Percentiles rank a stretch among this genome's conserved stretches.
These are phyloP conservation scores for Penaeus monodon DNA, from an alignment of 2,888 invertebrate species.

Conservation along the genomic window DNA sequence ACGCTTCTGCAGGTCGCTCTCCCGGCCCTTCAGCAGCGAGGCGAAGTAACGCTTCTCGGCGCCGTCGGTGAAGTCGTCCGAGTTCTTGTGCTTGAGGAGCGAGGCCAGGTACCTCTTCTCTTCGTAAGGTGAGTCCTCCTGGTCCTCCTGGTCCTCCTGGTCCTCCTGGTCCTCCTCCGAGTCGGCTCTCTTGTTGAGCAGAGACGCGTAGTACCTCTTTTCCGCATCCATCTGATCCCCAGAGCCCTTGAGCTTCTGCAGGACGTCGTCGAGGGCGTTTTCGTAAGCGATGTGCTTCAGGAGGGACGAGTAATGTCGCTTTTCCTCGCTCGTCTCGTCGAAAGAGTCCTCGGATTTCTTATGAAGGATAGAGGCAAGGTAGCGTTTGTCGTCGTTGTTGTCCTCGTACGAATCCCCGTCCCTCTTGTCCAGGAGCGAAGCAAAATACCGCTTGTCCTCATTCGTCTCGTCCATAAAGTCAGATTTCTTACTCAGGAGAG, in stretches of 20 bases:
- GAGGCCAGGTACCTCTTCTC: conserved; percentile 28
- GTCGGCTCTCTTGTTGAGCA: conserved; percentile 14
- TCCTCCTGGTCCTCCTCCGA: background rate
- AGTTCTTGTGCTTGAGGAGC: background rate
- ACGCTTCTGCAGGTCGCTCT: conserved; percentile 24
- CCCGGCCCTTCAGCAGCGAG: conserved; percentile 11
- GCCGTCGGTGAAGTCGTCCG: background rate
- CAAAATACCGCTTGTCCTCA: conserved; percentile 19
- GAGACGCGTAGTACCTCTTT: conserved; percentile 20
- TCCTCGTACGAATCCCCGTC: background rate
- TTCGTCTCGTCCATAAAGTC: background rate
- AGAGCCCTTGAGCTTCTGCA: background rate
- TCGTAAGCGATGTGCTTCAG: background rate
- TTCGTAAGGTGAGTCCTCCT: conserved; percentile 2
- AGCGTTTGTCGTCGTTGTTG: background rate
- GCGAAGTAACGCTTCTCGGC: conserved; percentile 35
- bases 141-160: background rate
- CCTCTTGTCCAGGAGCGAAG: conserved; percentile 3
- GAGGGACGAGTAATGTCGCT: conserved; percentile 10
- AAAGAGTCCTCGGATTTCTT: background rate
- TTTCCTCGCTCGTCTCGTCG: conserved; percentile 5
- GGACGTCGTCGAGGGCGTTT: background rate
- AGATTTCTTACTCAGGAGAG: background rate
- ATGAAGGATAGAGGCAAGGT: background rate
- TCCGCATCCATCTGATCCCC: conserved; percentile 16